Evolutionary conservation across 2,888 invertebrate species (phyloP).

Genomic region (Coleophora deauratella): DNA sequence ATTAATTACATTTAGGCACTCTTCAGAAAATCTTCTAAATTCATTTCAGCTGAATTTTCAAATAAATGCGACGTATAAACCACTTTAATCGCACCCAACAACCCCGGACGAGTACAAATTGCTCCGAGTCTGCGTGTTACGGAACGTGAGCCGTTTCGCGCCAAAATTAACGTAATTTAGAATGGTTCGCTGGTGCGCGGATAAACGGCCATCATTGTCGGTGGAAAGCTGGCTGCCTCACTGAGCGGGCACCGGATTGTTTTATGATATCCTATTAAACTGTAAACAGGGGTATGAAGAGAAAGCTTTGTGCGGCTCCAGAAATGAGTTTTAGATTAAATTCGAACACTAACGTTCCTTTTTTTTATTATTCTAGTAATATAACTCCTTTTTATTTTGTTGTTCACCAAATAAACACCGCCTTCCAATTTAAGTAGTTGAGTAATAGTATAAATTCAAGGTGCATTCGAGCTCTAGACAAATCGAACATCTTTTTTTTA

Average conservation of each 20-base stretch:
- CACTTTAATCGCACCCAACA: too few species aligned
- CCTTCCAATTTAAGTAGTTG: too few species aligned
- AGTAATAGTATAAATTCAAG: too few species aligned
- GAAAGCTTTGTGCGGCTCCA: neutral
- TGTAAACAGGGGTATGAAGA: conserved; percentile 25
- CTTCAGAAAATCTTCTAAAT: too few species aligned
- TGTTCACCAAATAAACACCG: too few species aligned
- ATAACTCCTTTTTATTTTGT: too few species aligned
- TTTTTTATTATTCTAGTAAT: too few species aligned
- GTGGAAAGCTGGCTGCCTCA: conserved; percentile 14
- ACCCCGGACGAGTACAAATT: conserved; percentile 1
- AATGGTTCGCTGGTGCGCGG: conserved; percentile 27
- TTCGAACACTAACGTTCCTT: conserved; percentile 9
- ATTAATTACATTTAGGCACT: too few species aligned
- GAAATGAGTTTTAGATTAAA: conserved; percentile 7
- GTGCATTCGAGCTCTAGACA: too few species aligned
- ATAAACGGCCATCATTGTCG: conserved; percentile 59
- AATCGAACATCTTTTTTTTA: too few species aligned
- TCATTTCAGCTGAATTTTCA: neutral
- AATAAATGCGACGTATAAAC: too few species aligned
- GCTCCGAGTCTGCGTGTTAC: neutral
- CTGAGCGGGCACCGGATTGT: conserved; percentile 31
- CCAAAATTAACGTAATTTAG: conserved; percentile 53
- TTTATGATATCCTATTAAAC: conserved; percentile 52
- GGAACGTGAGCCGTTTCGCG: conserved; percentile 30